A percentile compares a stretch with the other conserved stretches of the same genome.
phyloP scores from a whole-genome alignment of 1,140 invertebrate species.

The Hylaeus volcanicus region DNA sequence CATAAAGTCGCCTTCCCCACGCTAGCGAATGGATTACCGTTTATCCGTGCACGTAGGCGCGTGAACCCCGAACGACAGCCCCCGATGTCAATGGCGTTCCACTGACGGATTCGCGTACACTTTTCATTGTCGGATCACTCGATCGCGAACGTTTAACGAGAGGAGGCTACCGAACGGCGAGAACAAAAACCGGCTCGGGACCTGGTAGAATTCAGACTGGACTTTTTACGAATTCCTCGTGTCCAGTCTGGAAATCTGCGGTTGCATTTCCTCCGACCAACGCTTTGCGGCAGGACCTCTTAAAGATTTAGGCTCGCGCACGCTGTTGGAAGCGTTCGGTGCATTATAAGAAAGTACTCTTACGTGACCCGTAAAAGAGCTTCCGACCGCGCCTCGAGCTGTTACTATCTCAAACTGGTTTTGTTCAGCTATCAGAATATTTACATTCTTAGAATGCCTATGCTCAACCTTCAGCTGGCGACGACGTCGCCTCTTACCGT shows the following conservation, averaged over 20 bases:
- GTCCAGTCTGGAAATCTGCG: neutral
- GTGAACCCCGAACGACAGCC: neutral
- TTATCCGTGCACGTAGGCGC: too few species aligned
- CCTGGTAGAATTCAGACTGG: slow-evolving; percentile 53
- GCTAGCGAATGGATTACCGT: slow-evolving; percentile 13
- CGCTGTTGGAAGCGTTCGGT: too few species aligned
- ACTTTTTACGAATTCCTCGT: slow-evolving; percentile 22
- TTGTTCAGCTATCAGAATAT: too few species aligned
- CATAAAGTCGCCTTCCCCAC: slow-evolving; percentile 40
- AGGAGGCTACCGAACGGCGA: slow-evolving; percentile 3
- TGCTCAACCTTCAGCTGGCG: too few species aligned
- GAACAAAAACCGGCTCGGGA: slow-evolving; percentile 51
- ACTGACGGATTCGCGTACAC: neutral
- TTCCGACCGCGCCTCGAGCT: too few species aligned
- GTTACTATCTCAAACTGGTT: too few species aligned
- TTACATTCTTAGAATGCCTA: too few species aligned
- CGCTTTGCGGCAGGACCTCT: too few species aligned
- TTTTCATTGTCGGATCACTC: slow-evolving; percentile 3
- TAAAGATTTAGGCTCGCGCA: too few species aligned
- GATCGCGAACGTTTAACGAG: slow-evolving; percentile 5
- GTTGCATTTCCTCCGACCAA: neutral
- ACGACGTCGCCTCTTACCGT: too few species aligned
- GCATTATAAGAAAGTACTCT: too few species aligned
- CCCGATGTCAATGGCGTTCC: neutral
- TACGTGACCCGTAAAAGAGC: too few species aligned